A percentile compares a stretch with the other conserved stretches of the same genome.
Evolutionary conservation across 2,888 invertebrate genomes (phyloP).

Genomic region (Agapetus fuscipes): DNA sequence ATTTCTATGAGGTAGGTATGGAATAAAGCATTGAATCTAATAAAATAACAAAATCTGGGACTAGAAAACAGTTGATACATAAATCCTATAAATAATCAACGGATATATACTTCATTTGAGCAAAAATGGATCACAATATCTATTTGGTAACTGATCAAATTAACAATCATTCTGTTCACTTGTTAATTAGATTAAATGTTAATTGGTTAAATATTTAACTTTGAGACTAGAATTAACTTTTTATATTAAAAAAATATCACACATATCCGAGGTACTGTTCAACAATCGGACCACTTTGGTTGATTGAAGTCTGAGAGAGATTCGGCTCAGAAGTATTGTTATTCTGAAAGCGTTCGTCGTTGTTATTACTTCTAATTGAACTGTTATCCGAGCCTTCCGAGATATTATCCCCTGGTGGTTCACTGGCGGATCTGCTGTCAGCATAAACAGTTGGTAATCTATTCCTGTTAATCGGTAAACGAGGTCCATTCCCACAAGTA

Average conservation of each 20-base stretch:
- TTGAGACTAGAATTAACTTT: neutral
- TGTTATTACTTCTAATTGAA: slow-evolving; percentile 5
- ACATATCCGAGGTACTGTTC: slow-evolving; percentile 50
- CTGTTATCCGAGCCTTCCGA: slow-evolving; percentile 7
- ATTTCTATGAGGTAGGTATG: too few species aligned
- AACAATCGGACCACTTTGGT: slow-evolving; percentile 43
- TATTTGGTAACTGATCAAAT: too few species aligned
- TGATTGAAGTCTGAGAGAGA: slow-evolving; percentile 8
- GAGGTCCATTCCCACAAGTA: slow-evolving; percentile 30
- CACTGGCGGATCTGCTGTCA: slow-evolving; percentile 28
- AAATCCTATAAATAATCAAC: too few species aligned
- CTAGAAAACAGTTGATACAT: too few species aligned
- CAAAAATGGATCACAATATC: too few species aligned
- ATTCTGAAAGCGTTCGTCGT: slow-evolving; percentile 5
- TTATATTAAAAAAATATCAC: slow-evolving; percentile 24
- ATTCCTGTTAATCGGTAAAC: too few species aligned
- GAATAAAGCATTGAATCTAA: too few species aligned
- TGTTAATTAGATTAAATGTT: neutral
- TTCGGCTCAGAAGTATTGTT: slow-evolving; percentile 14
- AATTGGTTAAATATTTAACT: neutral
- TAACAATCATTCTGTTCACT: neutral
- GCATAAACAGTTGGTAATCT: too few species aligned
- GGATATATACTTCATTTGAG: too few species aligned
- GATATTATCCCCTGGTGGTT: slow-evolving; percentile 17
- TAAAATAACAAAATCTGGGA: too few species aligned